Evolutionary conservation across 1,140 invertebrate genomes (phyloP), one percentile per base, ranked within the genome.

Genomic region (Neodiprion virginianus): DNA sequence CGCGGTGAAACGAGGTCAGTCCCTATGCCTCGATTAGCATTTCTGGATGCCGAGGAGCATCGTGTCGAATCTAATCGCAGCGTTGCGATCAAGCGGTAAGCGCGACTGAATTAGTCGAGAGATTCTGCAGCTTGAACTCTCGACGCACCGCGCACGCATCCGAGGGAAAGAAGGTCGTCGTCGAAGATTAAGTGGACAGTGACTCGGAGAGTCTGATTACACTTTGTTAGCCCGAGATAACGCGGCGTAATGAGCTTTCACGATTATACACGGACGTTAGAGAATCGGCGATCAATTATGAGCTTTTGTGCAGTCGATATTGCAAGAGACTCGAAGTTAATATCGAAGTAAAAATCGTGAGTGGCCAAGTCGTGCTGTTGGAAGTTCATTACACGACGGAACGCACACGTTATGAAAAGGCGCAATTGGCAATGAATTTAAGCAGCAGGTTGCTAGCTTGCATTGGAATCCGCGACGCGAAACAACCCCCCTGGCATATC

Each of bases 401-500:
- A 61, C 3, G 28, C 28, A 5, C 28, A 0, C 28, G 28, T 40
- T 40, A 40, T 40, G 5, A 40, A 5, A 40, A 40, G 28, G 5
- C 53, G 53, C 53, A 61, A 61, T 61, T 61, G 53, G 53, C 53
- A 61, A 61, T 61, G 53, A 61, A 61, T 61, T 61, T 61, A 61
- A 61, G 11, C 53, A 61, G 11, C 53, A 12, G n/a, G 53, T 14
- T 17, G n/a, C 53, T 61, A 14, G 53, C n/a, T 17, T 61, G 53
- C 8, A 61, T 17, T 61, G n/a, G n/a, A 61, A 12, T 14, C 11
- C 53, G 11, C 8, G n/a, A 40, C 28, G 0, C 28, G 28, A 40
- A 40, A 40, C 28, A 40, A 40, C 28, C 28, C 28, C 28, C 28
- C 28, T 5, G 28, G 28, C 28, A 40, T 61, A 61, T 61, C 53